Percentiles rank a stretch among this genome's conserved stretches.
Conservation (phyloP, 2,797 vertebrate species). For the Leucoraja ocellata region DNA sequence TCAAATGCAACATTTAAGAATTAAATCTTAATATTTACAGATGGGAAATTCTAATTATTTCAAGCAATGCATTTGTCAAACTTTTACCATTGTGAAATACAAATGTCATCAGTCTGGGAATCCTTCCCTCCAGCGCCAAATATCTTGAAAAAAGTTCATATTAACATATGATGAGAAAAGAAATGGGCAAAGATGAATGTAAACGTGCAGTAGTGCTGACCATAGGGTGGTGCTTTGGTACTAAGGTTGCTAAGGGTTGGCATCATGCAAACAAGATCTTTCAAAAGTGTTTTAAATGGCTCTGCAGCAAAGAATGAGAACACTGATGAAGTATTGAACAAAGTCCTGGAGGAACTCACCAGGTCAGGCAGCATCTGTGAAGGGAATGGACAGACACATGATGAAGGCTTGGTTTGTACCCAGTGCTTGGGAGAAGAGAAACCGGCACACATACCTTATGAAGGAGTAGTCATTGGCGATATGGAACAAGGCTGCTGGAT, state of each 20-base stretch:
- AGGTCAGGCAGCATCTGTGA: no score
- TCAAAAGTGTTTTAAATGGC: background rate
- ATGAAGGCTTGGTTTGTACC: no score
- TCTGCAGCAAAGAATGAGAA: background rate
- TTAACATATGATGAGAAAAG: background rate
- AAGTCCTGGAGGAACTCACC: no score
- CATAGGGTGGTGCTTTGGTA: no score
- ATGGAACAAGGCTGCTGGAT: slow-evolving; percentile 80
- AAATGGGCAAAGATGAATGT: background rate
- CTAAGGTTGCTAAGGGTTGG: no score
- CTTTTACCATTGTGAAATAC: background rate
- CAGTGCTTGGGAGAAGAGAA: no score
- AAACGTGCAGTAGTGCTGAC: background rate
- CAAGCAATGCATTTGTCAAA: background rate
- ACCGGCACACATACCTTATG: slow-evolving; percentile 69
- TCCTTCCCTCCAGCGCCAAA: background rate
- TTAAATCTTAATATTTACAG: background rate
- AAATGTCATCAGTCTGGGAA: background rate
- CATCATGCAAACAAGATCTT: background rate
- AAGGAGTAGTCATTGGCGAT: slow-evolving; percentile 94
- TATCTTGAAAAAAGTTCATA: background rate
- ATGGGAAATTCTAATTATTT: background rate
- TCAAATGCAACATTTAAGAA: background rate
- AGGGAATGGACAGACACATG: no score
- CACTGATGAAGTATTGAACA: no score